These are phyloP conservation scores for Gymnoscelis rufifasciata DNA, from an alignment of 2,888 invertebrate genomes.

Conservation along the genomic window DNA sequence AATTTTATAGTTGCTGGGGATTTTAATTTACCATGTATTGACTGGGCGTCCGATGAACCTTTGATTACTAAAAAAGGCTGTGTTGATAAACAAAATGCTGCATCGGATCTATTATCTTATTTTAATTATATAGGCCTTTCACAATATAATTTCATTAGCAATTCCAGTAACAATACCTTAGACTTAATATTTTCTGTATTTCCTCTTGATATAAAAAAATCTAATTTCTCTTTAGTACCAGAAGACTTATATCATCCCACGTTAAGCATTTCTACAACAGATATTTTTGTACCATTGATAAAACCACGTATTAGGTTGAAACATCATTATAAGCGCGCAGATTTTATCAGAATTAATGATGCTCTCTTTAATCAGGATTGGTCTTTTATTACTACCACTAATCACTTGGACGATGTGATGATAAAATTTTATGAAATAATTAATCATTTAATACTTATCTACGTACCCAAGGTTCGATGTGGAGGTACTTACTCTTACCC, in stretches of 20 bases:
- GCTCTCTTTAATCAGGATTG: not conserved
- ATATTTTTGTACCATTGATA: no score
- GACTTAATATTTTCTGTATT: conserved; percentile 5
- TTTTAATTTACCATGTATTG: conserved; percentile 9
- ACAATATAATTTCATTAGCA: not conserved
- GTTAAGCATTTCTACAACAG: no score
- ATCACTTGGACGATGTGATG: no score
- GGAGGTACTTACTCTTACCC: not conserved
- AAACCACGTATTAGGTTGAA: no score
- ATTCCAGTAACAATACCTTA: conserved; percentile 1
- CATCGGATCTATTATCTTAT: not conserved
- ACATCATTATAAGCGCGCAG: not conserved
- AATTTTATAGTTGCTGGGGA: conserved; percentile 7
- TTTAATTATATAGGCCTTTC: not conserved
- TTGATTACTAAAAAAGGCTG: not conserved
- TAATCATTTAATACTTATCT: not conserved
- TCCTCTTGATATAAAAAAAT: not conserved
- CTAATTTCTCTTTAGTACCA: not conserved
- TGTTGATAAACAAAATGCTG: not conserved
- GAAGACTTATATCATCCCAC: no score
- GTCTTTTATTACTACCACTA: conserved; percentile 1
- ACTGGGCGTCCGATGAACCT: not conserved
- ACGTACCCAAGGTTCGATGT: not conserved
- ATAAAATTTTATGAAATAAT: not conserved
- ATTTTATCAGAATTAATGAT: not conserved